A percentile compares a stretch with the other conserved stretches of the same genome.
phyloP scores from a whole-genome alignment of 1,140 invertebrate species.

The Notospermus geniculatus region DNA sequence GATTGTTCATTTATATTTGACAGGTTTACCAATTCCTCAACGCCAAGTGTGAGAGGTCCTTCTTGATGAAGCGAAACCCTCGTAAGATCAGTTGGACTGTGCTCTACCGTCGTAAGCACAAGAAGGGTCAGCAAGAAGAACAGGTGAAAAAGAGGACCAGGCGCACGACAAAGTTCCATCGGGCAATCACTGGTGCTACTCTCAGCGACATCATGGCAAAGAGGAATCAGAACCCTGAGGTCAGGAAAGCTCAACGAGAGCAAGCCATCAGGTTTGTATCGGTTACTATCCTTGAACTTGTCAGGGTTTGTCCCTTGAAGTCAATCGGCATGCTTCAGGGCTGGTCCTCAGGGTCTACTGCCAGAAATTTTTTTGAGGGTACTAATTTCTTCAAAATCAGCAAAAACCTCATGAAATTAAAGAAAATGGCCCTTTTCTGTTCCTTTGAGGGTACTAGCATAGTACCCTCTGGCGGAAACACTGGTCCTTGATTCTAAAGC shows the following conservation, averaged over 20 bases:
- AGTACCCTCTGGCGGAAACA: no score
- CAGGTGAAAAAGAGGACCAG: constrained; percentile 93
- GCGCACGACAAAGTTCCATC: constrained; percentile 91
- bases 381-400: no score
- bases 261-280: constrained; percentile 87
- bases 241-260: constrained; percentile 95
- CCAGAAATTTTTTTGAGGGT: no score
- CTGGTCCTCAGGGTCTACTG: no score
- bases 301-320: neutral
- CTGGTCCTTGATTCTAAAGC: neutral
- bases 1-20: no score
- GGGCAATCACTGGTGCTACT: constrained; percentile 96
- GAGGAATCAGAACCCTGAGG: constrained; percentile 98
- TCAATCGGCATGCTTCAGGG: neutral
- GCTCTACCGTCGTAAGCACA: constrained; percentile 97
- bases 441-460: no score
- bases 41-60: constrained; percentile 92
- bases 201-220: constrained; percentile 97
- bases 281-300: neutral
- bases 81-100: constrained; percentile 99
- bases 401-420: no score
- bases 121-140: constrained; percentile 87
- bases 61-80: constrained; percentile 96
- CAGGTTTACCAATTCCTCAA: constrained; percentile 95
- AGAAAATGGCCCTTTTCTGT: no score